These are phyloP conservation scores for Leptodactylus fallax DNA, from an alignment of 2,797 vertebrate genomes.

Conservation along the genomic window DNA sequence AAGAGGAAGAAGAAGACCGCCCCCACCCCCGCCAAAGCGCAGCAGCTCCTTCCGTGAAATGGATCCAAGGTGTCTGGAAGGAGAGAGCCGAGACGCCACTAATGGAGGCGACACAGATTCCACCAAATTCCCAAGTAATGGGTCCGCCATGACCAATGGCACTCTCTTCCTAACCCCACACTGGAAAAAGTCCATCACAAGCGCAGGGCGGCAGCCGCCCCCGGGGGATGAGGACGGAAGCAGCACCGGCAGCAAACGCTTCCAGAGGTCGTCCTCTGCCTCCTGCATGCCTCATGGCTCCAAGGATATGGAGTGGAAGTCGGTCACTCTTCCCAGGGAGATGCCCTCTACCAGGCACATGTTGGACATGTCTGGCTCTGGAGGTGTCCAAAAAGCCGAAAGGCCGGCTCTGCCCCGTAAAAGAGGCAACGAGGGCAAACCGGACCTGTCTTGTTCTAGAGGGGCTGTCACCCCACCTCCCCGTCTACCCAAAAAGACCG, in stretches of 20 bases:
- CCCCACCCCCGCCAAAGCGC: constrained; percentile 89
- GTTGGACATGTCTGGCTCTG: constrained; percentile 88
- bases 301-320: constrained; percentile 87
- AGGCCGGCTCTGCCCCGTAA: constrained; percentile 95
- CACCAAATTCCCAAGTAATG: constrained; percentile 77
- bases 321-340: constrained; percentile 92
- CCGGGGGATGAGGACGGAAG: constrained; percentile 82
- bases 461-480: constrained; percentile 90
- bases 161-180: constrained; percentile 79
- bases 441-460: constrained; percentile 74
- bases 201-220: constrained; percentile 76
- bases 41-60: constrained; percentile 95
- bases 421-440: constrained; percentile 82
- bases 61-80: constrained; percentile 76
- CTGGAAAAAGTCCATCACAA: constrained; percentile 84
- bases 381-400: constrained; percentile 76
- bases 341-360: constrained; percentile 83
- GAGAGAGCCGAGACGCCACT: constrained; percentile 81
- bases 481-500: constrained; percentile 83
- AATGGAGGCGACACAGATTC: constrained; percentile 83
- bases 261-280: constrained; percentile 88
- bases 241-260: constrained; percentile 86
- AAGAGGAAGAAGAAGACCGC: constrained; percentile 97
- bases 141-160: constrained; percentile 84
- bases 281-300: constrained; percentile 83